Evolutionary conservation across 2,888 invertebrate species (phyloP).

Genomic region (Rhorus exstirpatorius): DNA sequence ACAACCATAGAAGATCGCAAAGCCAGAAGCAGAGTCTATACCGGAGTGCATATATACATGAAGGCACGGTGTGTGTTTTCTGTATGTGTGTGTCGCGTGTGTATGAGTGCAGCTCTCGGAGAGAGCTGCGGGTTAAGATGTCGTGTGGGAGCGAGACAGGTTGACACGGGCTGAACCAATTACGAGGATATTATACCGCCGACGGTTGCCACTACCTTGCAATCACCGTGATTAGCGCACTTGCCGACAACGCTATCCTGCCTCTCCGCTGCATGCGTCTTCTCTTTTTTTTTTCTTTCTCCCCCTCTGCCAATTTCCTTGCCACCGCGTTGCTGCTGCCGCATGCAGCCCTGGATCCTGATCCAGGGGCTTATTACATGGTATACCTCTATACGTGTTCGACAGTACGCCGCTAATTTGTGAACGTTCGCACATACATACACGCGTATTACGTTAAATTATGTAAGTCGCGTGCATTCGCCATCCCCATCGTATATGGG

Average conservation of each 20-base stretch:
- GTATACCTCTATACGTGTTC: slow-evolving; percentile 74
- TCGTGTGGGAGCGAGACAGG: slow-evolving; percentile 82
- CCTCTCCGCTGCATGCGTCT: slow-evolving; percentile 63
- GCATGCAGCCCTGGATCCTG: slow-evolving; percentile 51
- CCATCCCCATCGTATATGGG: slow-evolving; percentile 20
- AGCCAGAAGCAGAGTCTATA: not conserved
- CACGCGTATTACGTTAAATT: slow-evolving; percentile 66
- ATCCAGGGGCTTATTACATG: slow-evolving; percentile 75
- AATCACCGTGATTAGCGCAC: slow-evolving; percentile 84
- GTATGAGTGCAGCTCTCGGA: slow-evolving; percentile 29
- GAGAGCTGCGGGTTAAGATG: slow-evolving; percentile 80
- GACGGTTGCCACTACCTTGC: slow-evolving; percentile 81
- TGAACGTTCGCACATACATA: slow-evolving; percentile 77
- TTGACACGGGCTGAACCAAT: slow-evolving; percentile 85
- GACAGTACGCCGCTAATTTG: slow-evolving; percentile 82
- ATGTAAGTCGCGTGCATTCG: slow-evolving; percentile 70
- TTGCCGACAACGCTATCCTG: slow-evolving; percentile 74
- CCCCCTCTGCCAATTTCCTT: slow-evolving; percentile 52
- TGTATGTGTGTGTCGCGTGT: not conserved
- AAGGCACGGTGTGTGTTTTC: not conserved
- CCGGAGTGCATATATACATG: not conserved
- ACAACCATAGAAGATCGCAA: slow-evolving; percentile 16
- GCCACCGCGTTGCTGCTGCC: slow-evolving; percentile 53
- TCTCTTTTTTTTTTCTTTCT: slow-evolving; percentile 52
- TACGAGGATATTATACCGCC: slow-evolving; percentile 83